Conservation (phyloP, 1,140 invertebrate species). For the Drosophila malerkotliana region DNA sequence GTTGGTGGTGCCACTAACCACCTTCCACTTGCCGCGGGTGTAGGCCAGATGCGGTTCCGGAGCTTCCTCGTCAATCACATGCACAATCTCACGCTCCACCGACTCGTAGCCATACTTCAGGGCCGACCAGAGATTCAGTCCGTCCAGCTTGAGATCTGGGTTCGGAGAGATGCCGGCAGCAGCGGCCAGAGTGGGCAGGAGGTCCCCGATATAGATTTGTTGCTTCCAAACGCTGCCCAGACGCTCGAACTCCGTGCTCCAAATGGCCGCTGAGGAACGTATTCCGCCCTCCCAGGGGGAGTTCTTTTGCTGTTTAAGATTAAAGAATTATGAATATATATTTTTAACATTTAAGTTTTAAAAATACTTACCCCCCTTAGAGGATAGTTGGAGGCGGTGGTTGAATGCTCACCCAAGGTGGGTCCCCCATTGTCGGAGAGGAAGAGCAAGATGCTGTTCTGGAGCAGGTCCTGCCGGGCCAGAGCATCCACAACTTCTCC, state of each 20-base stretch:
- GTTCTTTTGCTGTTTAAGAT: constrained; percentile 86
- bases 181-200: constrained; percentile 91
- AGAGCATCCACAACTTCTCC: constrained; percentile 90
- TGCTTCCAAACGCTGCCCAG: constrained; percentile 88
- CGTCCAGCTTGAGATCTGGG: constrained; percentile 86
- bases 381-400: constrained; percentile 94
- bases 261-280: constrained; percentile 90
- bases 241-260: constrained; percentile 88
- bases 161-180: constrained; percentile 85
- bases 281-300: constrained; percentile 95
- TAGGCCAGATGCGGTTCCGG: constrained; percentile 87
- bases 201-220: constrained; percentile 93
- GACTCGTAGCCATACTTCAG: constrained; percentile 83
- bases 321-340: neutral
- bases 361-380: constrained; percentile 88
- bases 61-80: constrained; percentile 91
- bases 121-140: constrained; percentile 88
- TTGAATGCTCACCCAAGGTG: constrained; percentile 88
- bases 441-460: constrained; percentile 90
- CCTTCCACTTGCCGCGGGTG: constrained; percentile 89
- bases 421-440: constrained; percentile 91
- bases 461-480: constrained; percentile 87
- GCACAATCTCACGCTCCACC: constrained; percentile 87
- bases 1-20: constrained; percentile 87
- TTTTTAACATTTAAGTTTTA: neutral